Evolutionary conservation across 1,140 invertebrate genomes (phyloP).

Genomic region (Lordiphosa clarofinis): DNA sequence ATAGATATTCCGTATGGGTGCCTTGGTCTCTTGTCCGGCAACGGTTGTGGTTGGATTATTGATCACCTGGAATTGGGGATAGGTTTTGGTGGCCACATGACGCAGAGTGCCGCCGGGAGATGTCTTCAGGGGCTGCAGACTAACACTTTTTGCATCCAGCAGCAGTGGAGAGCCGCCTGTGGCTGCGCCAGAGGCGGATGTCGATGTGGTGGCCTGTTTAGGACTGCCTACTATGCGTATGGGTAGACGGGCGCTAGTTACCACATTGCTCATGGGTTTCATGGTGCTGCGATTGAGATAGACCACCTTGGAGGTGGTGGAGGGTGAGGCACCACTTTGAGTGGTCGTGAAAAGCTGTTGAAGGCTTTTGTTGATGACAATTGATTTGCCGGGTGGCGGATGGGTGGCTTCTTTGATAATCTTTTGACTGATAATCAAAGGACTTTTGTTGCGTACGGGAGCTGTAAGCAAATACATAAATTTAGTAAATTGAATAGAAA

Average conservation of each 20-base stretch:
- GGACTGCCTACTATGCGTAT: conserved; percentile 59
- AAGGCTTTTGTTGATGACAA: conserved; percentile 62
- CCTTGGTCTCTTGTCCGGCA: conserved; percentile 37
- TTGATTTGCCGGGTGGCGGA: conserved; percentile 34
- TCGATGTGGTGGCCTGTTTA: conserved; percentile 25
- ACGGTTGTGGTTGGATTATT: conserved; percentile 29
- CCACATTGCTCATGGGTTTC: conserved; percentile 46
- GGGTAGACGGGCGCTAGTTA: conserved; percentile 27
- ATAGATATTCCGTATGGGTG: conserved; percentile 36
- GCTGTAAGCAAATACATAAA: conserved; percentile 13
- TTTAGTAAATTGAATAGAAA: neutral
- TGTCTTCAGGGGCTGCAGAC: conserved; percentile 46
- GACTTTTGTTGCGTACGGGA: conserved; percentile 24
- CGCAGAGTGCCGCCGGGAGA: conserved; percentile 27
- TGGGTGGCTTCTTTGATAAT: conserved; percentile 63
- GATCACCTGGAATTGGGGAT: conserved; percentile 54
- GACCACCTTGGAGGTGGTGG: conserved; percentile 56
- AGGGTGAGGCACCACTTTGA: conserved; percentile 7
- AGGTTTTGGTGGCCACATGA: conserved; percentile 32
- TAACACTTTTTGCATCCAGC: conserved; percentile 44
- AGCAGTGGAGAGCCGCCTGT: conserved; percentile 32
- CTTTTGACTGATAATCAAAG: conserved; percentile 72
- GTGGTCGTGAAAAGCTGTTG: conserved; percentile 49
- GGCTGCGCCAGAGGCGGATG: conserved; percentile 7
- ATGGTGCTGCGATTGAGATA: conserved; percentile 71